Base-by-base conservation (phyloP, 23 tunicate genomes). In the Clavelina lepadiformis region DNA sequence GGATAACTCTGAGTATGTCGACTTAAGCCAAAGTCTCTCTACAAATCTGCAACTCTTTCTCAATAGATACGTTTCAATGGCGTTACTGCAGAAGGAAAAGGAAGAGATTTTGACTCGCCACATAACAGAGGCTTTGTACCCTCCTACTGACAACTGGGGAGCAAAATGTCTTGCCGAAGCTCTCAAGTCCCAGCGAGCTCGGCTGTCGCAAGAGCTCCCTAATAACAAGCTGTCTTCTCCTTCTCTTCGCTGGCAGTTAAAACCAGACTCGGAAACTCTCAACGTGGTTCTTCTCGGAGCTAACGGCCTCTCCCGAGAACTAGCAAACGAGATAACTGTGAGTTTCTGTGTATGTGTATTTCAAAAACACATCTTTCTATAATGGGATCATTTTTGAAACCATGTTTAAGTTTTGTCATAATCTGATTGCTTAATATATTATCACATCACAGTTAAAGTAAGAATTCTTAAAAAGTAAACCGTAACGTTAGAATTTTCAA, bases 271-370 rank as follows among this genome's bases (percentile, higher is more conserved):
- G 7, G 65, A 75, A 23, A 61, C 79, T 7, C 57, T 89, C 59
- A 89, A 89, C 71, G 69, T 89, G 47, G 97, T 89, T 47, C 51
- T 89, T 45, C 75, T 89, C 19, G 97, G 97, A 11, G 71, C 81
- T 26, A 76, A 76, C 31, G 97, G 81, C 2, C 56, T 81, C 27
- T 86, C 95, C 5, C 72, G 65, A 28, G 95, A 86, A 51, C 64
- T 86, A 7, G 95, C 95, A 0, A 86, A 86, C 56, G 95, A 86
- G 65, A 86, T 86, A 34, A 86, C 95, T 56, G 95, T 86, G 68
- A 58, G 64, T 52, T 71, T 0, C 0, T 38, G 28, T n/a, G 22
- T 54, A 54, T 19, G 60, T 7, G 1, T 55, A 22, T 0, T 25
- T 0, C 15, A 22, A 55, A 55, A 25, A 22, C 28, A 55, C 1